Conservation (phyloP, 2,797 vertebrate species). For the Tamandua tetradactyla region DNA sequence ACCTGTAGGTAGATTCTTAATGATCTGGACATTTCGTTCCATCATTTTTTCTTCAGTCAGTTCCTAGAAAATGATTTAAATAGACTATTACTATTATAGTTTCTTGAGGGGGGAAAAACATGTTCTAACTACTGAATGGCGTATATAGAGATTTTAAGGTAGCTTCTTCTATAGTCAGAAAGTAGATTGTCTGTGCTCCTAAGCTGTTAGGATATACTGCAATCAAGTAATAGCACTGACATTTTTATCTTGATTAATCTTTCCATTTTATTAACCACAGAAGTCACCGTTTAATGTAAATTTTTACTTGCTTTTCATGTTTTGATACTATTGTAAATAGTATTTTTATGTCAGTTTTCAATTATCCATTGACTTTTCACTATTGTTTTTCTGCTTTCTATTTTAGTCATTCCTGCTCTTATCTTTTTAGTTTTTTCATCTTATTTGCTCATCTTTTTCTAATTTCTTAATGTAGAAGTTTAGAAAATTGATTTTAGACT, state of each 20-base stretch:
- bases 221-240: background rate
- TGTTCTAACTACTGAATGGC: background rate
- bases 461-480: too few species aligned
- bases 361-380: background rate
- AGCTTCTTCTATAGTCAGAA: background rate
- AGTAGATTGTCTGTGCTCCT: constrained; percentile 11
- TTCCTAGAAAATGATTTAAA: constrained; percentile 16
- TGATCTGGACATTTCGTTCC: background rate
- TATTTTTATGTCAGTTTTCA: background rate
- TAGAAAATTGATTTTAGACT: too few species aligned
- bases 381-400: background rate
- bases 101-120: background rate
- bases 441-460: too few species aligned
- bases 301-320: constrained; percentile 55
- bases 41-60: background rate
- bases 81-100: background rate
- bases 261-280: constrained; percentile 44
- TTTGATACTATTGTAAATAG: background rate
- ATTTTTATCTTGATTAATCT: constrained; percentile 70
- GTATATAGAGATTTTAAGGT: background rate
- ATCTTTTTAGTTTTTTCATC: too few species aligned
- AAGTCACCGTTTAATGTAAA: background rate
- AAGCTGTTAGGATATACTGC: constrained; percentile 8
- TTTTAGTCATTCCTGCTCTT: background rate
- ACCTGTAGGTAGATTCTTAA: background rate